Conservation (phyloP, 2,888 invertebrate species). For the Chloroclystis v-ata region DNA sequence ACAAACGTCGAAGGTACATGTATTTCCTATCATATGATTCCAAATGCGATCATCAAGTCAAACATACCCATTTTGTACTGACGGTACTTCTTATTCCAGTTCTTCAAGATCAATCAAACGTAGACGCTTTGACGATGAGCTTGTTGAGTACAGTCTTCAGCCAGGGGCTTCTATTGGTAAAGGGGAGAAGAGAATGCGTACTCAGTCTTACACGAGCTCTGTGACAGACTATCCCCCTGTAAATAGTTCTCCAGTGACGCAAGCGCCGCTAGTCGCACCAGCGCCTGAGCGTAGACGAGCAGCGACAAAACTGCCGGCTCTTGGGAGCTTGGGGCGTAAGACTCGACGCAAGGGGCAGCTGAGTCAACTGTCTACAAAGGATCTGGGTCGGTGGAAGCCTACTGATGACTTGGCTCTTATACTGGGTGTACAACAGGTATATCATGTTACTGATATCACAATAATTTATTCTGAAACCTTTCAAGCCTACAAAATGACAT, state of each 20-base stretch:
- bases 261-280: slow-evolving; percentile 32
- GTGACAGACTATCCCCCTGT: slow-evolving; percentile 65
- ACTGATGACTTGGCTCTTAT: slow-evolving; percentile 97
- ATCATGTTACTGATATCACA: too few species aligned
- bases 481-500: too few species aligned
- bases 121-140: slow-evolving; percentile 96
- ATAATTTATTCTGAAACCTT: too few species aligned
- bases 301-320: slow-evolving; percentile 61
- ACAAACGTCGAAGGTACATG: slow-evolving; percentile 65
- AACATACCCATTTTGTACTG: too few species aligned
- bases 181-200: slow-evolving; percentile 67
- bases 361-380: slow-evolving; percentile 86
- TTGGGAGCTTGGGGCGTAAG: slow-evolving; percentile 63
- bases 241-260: slow-evolving; percentile 42
- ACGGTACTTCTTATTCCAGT: slow-evolving; percentile 66
- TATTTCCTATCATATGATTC: too few species aligned
- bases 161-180: slow-evolving; percentile 76
- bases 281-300: slow-evolving; percentile 50
- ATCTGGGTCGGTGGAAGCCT: slow-evolving; percentile 97
- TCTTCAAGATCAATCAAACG: slow-evolving; percentile 97
- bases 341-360: slow-evolving; percentile 81
- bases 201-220: slow-evolving; percentile 73
- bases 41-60: too few species aligned
- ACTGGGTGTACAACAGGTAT: slow-evolving; percentile 92
- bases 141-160: slow-evolving; percentile 92